These are phyloP conservation scores for Tholera decimalis DNA, from an alignment of 2,888 invertebrate genomes.

Conservation along the genomic window DNA sequence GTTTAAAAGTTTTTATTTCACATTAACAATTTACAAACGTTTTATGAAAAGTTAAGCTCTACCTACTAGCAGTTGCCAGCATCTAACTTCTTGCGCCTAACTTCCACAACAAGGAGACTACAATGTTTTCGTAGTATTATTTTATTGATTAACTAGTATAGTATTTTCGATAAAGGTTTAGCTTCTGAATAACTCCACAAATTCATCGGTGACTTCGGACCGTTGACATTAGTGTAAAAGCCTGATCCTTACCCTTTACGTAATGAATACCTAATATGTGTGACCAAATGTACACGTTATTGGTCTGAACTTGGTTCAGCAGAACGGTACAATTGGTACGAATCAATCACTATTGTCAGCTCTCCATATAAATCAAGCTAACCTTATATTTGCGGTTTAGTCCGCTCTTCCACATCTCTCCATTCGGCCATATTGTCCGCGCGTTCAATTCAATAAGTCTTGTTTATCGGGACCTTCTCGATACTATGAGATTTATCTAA, in stretches of 20 bases:
- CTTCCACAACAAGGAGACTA: constrained; percentile 5
- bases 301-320: constrained; percentile 21
- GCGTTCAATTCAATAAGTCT: constrained; percentile 64
- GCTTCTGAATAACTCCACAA: constrained; percentile 1
- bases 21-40: constrained; percentile 46
- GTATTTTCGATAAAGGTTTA: neutral
- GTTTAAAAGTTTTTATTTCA: constrained; percentile 44
- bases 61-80: constrained; percentile 1
- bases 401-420: constrained; percentile 52
- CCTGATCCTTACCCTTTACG: constrained; percentile 18
- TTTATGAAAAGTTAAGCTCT: constrained; percentile 27
- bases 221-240: constrained; percentile 16
- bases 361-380: constrained; percentile 62
- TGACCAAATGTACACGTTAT: constrained; percentile 11
- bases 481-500: constrained; percentile 63
- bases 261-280: constrained; percentile 43
- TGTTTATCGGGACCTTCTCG: constrained; percentile 60
- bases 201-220: neutral
- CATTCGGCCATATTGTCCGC: constrained; percentile 55
- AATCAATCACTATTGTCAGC: constrained; percentile 62
- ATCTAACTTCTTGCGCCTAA: constrained; percentile 28
- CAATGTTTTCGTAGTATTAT: constrained; percentile 9
- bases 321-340: constrained; percentile 37
- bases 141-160: constrained; percentile 9
- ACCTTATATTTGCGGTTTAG: constrained; percentile 58